phyloP scores from a whole-genome alignment of 2,797 vertebrate genomes.

The Gorsachius magnificus region DNA sequence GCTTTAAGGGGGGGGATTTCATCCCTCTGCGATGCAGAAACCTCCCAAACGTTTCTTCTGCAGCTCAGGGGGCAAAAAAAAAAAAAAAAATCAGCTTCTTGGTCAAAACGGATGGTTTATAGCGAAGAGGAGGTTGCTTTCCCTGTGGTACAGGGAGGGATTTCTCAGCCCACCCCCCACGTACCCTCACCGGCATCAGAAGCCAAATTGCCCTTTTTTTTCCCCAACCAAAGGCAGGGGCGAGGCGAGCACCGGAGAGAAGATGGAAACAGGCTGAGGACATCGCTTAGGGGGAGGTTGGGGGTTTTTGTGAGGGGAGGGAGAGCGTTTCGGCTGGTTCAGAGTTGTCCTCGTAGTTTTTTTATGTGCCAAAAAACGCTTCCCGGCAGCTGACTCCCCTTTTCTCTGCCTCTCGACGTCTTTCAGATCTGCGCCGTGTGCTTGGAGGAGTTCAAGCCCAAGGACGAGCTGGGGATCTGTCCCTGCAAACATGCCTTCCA shows the following conservation, averaged over 20 bases:
- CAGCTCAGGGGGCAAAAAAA: neutral
- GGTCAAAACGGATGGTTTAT: neutral
- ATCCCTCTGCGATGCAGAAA: neutral
- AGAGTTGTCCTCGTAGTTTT: fast-evolving
- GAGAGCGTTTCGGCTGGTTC: fast-evolving
- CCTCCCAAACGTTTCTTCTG: neutral
- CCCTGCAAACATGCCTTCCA: conserved; percentile 99
- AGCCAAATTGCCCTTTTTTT: neutral
- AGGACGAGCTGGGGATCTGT: conserved; percentile 98
- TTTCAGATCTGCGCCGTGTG: conserved; percentile 96
- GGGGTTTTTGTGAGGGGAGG: too few relatives aligned
- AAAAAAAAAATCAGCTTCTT: neutral
- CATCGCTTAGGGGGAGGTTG: neutral
- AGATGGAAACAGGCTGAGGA: neutral
- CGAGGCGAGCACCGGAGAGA: fast-evolving
- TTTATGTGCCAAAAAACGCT: fast-evolving
- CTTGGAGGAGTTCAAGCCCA: conserved; percentile 98
- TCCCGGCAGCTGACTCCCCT: neutral
- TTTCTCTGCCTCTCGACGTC: fast-evolving
- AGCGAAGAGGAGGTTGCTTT: neutral
- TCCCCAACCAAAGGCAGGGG: neutral
- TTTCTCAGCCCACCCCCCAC: neutral
- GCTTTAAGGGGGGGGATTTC: neutral
- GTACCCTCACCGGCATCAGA: neutral
- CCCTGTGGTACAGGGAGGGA: neutral